phyloP scores from a whole-genome alignment of 2,113 vertebrate species.

The Burhinus oedicnemus region DNA sequence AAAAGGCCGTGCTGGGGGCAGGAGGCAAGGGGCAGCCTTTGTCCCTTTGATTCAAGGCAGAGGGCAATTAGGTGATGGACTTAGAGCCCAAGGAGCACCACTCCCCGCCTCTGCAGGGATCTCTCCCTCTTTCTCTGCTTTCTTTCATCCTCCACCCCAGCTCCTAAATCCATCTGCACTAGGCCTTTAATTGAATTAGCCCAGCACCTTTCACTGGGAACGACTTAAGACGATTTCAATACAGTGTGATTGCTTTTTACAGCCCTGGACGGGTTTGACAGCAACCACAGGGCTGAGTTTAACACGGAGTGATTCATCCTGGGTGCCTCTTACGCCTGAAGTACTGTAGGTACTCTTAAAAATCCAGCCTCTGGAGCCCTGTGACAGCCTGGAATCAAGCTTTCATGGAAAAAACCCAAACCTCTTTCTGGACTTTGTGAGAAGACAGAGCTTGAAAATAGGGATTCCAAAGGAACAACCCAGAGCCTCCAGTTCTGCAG shows the following conservation, averaged over 20 bases:
- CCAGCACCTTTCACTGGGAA: constrained; percentile 22
- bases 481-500: background rate
- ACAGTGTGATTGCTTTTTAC: background rate
- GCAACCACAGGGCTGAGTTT: background rate
- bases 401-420: background rate
- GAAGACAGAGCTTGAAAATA: background rate
- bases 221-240: constrained; percentile 1
- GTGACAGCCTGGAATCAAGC: background rate
- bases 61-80: constrained; percentile 56
- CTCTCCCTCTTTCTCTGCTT: background rate
- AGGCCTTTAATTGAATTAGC: constrained; percentile 59
- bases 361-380: background rate
- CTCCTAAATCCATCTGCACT: constrained; percentile 28
- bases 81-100: background rate
- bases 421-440: background rate
- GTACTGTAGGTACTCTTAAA: background rate
- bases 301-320: background rate
- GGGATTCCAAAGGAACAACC: background rate
- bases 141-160: constrained; percentile 1
- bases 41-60: background rate
- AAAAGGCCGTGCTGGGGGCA: constrained; percentile 31
- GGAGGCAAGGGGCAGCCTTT: constrained; percentile 40
- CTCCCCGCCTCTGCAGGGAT: background rate
- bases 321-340: background rate
- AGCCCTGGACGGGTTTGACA: background rate